Evolutionary conservation across 2,888 invertebrate species (phyloP), one percentile per base, ranked within the genome.

Genomic region (Drosophila meridiana): DNA sequence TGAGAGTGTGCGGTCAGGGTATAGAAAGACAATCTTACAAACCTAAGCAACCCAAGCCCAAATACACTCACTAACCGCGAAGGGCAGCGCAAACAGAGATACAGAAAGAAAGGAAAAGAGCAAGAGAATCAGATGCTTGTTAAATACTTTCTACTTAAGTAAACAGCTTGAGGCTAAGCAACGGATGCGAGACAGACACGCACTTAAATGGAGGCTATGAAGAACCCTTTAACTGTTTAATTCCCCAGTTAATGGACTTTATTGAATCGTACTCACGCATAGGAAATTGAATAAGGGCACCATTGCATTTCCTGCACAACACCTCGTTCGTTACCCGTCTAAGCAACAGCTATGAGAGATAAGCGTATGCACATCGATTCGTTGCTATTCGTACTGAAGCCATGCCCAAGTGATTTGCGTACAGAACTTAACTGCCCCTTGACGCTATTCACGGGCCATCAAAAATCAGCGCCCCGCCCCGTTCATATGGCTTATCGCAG

Each of bases 251-350:
- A 45, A 45, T 45, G 55, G 55, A 7, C 56, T 62, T 57, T 43
- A 71, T 71, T 68, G 34, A 61, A 50, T 74, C 38, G 55, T 60
- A 63, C 56, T 14, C 9, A 50, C 32, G 61, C 63, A 67, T 71
- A 69, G 82, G 76, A 85, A 84, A 87, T 85, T 80, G 7, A 87
- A 87, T 85, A 62, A 85, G 72, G 57, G 63, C 63, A 67, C 61
- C 82, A 60, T 79, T 78, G 74, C 74, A 69, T 83, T 87, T 86
- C 83, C 84, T 76, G 80, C 32, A 9, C 14, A 42, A 52, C 32
- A 56, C 42, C 11, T 30, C 30, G 30, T 14, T 30, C 28, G 2
- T 5, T 7, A 7, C 47, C 7, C 47, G 6, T 13, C 45, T 45
- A 20, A 9, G 14, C 40, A 14, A 40, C 42, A 42, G 5, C 26